A percentile compares a stretch with the other conserved stretches of the same genome.
Evolutionary conservation across 1,140 invertebrate genomes (phyloP).

Genomic region (Oryctes rhinoceros): DNA sequence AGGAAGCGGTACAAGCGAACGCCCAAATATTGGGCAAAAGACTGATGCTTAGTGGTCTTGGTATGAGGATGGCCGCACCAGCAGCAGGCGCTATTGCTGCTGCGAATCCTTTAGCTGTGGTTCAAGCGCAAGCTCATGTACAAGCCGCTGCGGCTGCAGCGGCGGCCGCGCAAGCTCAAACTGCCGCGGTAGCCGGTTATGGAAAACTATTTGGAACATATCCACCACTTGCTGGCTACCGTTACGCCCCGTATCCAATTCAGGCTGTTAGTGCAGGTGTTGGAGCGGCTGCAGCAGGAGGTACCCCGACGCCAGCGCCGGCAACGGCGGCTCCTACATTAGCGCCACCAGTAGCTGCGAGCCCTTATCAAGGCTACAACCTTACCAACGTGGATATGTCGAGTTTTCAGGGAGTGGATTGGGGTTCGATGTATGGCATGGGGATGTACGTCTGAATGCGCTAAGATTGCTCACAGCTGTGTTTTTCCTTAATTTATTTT

Average conservation of each 20-base stretch:
- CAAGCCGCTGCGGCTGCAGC: conserved; percentile 68
- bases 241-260: conserved; percentile 77
- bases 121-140: conserved; percentile 68
- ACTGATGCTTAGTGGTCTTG: conserved; percentile 74
- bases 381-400: conserved; percentile 90
- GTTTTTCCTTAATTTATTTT: conserved; percentile 38
- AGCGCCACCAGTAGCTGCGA: conserved; percentile 69
- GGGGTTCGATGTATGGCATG: conserved; percentile 89
- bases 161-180: conserved; percentile 59
- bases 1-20: conserved; percentile 82
- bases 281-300: conserved; percentile 63
- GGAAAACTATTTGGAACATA: conserved; percentile 75
- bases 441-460: conserved; percentile 84
- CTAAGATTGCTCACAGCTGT: conserved; percentile 44
- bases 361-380: conserved; percentile 81
- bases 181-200: conserved; percentile 66
- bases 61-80: conserved; percentile 69
- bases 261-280: conserved; percentile 68
- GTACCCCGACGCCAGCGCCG: conserved; percentile 61
- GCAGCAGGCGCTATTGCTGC: conserved; percentile 65
- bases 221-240: conserved; percentile 72
- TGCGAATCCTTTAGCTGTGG: conserved; percentile 68
- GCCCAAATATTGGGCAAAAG: conserved; percentile 77
- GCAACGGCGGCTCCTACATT: conserved; percentile 65
- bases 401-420: conserved; percentile 88